Conservation (phyloP, 2,888 invertebrate genomes). For the Nesidiocoris tenuis region DNA sequence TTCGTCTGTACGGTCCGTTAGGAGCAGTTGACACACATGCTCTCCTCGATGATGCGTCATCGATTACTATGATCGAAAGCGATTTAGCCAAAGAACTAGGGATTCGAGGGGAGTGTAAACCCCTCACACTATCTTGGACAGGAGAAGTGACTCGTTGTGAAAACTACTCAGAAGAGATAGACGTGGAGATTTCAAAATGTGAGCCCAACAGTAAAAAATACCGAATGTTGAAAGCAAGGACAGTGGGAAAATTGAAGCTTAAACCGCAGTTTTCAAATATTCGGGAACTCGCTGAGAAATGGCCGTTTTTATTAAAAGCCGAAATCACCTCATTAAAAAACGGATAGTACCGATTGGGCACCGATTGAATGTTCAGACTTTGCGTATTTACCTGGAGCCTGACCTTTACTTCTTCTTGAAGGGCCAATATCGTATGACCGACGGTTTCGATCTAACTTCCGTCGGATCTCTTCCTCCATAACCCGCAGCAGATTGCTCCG, state of each 20-base stretch:
- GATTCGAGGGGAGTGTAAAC: background rate
- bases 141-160: conserved; percentile 6
- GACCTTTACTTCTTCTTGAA: no score
- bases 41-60: conserved; percentile 45
- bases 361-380: background rate
- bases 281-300: background rate
- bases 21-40: conserved; percentile 21
- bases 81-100: conserved; percentile 21
- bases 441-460: no score
- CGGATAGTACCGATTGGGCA: no score
- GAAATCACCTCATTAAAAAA: background rate
- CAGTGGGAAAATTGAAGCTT: conserved; percentile 11
- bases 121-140: background rate
- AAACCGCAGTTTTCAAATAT: background rate
- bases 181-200: conserved; percentile 4
- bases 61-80: conserved; percentile 41
- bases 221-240: background rate
- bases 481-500: no score
- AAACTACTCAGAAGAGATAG: background rate
- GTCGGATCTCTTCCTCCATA: no score
- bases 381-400: background rate
- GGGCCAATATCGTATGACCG: no score
- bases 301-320: background rate
- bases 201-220: background rate
- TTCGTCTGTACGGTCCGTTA: background rate